phyloP scores from a whole-genome alignment of 2,797 vertebrate genomes.

The Coranthus polyacanthus region DNA sequence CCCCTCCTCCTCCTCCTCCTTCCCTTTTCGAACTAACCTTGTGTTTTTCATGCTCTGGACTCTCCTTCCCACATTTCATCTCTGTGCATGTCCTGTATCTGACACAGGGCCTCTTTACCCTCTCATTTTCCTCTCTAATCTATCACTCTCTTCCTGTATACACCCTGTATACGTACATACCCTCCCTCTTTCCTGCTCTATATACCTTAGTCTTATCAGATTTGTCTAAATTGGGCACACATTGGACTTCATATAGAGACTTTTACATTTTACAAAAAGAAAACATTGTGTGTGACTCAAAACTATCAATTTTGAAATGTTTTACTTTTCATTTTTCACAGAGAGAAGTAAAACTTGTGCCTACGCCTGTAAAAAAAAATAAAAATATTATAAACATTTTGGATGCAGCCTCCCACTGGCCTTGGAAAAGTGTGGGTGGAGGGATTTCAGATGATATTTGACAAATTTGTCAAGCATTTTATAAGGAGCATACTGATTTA shows the following conservation, averaged over 20 bases:
- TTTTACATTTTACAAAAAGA: no score
- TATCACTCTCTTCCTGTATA: slow-evolving; percentile 48
- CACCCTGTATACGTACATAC: slow-evolving; percentile 26
- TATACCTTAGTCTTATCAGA: slow-evolving; percentile 11
- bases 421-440: no score
- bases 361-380: no score
- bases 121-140: slow-evolving; percentile 55
- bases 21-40: slow-evolving; percentile 27
- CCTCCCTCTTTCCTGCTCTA: slow-evolving; percentile 22
- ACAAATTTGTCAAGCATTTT: neutral
- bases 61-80: slow-evolving; percentile 39
- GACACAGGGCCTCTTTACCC: slow-evolving; percentile 53
- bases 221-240: no score
- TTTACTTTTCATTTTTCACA: no score
- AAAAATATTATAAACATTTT: no score
- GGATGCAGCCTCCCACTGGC: no score
- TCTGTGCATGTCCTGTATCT: slow-evolving; percentile 25
- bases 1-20: slow-evolving; percentile 37
- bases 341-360: no score
- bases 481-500: neutral
- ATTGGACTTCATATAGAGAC: no score
- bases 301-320: no score
- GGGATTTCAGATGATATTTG: neutral
- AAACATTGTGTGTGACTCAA: no score
- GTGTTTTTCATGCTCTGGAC: slow-evolving; percentile 22